phyloP scores from a whole-genome alignment of 2,888 invertebrate species.

The Drosophila paracracens region DNA sequence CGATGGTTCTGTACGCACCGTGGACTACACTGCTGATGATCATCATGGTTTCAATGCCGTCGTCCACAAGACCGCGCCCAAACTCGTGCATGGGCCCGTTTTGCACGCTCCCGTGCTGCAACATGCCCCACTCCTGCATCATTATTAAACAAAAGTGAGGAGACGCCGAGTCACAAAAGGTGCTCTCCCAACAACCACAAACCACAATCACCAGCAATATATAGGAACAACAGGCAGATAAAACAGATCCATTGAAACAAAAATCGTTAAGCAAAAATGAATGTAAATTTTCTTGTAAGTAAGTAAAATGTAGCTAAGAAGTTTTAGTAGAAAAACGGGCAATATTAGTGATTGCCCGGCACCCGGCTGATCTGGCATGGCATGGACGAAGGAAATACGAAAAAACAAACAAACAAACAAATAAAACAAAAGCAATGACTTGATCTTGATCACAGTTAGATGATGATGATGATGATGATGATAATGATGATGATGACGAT shows the following conservation, averaged over 20 bases:
- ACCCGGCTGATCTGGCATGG: slow-evolving; percentile 79
- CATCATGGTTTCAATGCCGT: slow-evolving; percentile 90
- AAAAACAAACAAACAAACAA: slow-evolving; percentile 34
- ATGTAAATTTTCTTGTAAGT: slow-evolving; percentile 66
- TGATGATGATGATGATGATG: slow-evolving; percentile 22
- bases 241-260: slow-evolving; percentile 58
- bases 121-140: slow-evolving; percentile 85
- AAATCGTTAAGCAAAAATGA: slow-evolving; percentile 30
- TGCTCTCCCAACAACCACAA: slow-evolving; percentile 59
- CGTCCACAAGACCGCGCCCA: slow-evolving; percentile 88
- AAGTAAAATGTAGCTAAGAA: slow-evolving; percentile 73
- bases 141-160: slow-evolving; percentile 79
- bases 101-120: slow-evolving; percentile 84
- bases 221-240: slow-evolving; percentile 71
- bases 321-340: slow-evolving; percentile 74
- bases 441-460: slow-evolving; percentile 60
- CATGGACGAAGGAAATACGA: slow-evolving; percentile 78
- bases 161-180: slow-evolving; percentile 67
- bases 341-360: slow-evolving; percentile 71
- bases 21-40: slow-evolving; percentile 89
- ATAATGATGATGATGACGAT: slow-evolving; percentile 30
- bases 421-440: slow-evolving; percentile 68
- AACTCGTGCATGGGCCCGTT: slow-evolving; percentile 80
- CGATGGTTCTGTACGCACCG: slow-evolving; percentile 86
- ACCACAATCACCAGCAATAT: slow-evolving; percentile 42